Evolutionary conservation across 2,888 invertebrate genomes (phyloP).

Genomic region (Metellina segmentata): DNA sequence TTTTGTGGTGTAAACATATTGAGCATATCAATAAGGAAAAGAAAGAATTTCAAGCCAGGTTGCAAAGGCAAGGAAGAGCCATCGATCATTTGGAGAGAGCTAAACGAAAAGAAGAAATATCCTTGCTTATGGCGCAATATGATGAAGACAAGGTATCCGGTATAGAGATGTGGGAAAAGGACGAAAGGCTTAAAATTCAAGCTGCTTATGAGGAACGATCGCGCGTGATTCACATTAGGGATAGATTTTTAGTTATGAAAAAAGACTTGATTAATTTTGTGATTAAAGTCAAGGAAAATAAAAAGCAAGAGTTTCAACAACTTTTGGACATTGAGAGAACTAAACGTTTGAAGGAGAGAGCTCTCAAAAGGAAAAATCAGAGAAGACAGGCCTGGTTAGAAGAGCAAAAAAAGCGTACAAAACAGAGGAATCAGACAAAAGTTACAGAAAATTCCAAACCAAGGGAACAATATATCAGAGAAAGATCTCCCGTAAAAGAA

Average conservation of each 20-base stretch:
- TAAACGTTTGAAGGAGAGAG: constrained; percentile 44
- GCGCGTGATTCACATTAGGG: neutral
- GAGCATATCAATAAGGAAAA: constrained; percentile 41
- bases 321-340: constrained; percentile 4
- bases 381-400: constrained; percentile 34
- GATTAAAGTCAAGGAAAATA: neutral
- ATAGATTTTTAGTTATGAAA: constrained; percentile 38
- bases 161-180: constrained; percentile 32
- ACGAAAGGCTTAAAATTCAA: constrained; percentile 23
- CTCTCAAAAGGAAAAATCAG: constrained; percentile 23
- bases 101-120: constrained; percentile 58
- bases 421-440: neutral
- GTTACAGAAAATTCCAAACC: neutral
- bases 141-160: neutral
- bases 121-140: constrained; percentile 16
- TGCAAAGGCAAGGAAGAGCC: constrained; percentile 45
- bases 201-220: constrained; percentile 7
- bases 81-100: constrained; percentile 62
- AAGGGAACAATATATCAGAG: neutral
- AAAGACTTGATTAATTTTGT: constrained; percentile 44
- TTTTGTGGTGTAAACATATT: constrained; percentile 43
- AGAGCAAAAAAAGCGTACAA: constrained; percentile 8
- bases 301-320: neutral
- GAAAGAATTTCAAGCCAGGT: constrained; percentile 14
- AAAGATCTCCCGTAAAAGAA: neutral